Evolutionary conservation across 1,140 invertebrate species (phyloP).

Genomic region (Ptiloglossa arizonensis): DNA sequence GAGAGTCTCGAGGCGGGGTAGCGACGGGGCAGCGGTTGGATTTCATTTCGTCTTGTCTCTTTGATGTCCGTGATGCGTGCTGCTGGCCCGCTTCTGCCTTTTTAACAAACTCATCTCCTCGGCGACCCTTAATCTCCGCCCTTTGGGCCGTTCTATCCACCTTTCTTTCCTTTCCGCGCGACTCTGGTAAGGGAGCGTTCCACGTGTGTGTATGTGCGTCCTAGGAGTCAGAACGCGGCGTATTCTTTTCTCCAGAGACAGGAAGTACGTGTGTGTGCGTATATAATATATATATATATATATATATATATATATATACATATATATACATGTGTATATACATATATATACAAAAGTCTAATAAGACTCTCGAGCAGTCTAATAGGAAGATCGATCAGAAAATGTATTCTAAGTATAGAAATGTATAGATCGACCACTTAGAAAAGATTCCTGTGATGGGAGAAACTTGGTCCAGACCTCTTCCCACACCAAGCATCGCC

Average conservation of each 20-base stretch:
- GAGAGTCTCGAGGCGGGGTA: conserved; percentile 62
- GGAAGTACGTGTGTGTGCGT: background rate
- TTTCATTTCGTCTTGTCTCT: conserved; percentile 82
- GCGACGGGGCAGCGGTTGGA: conserved; percentile 75
- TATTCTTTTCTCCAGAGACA: conserved; percentile 1
- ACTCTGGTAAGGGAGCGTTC: conserved; percentile 33
- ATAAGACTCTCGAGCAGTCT: too few species aligned
- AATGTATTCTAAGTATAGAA: too few species aligned
- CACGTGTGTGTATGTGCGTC: conserved; percentile 7
- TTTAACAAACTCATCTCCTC: conserved; percentile 82
- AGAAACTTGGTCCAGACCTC: too few species aligned
- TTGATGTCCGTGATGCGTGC: conserved; percentile 82
- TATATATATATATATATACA: background rate
- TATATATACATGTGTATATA: background rate
- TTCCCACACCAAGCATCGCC: too few species aligned
- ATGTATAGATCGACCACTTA: too few species aligned
- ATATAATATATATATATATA: too few species aligned
- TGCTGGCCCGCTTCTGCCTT: conserved; percentile 81
- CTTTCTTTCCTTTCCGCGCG: conserved; percentile 60
- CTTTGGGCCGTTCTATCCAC: conserved; percentile 71
- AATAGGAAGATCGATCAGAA: too few species aligned
- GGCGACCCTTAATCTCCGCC: conserved; percentile 81
- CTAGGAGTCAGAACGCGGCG: background rate
- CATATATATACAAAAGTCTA: too few species aligned
- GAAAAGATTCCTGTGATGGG: too few species aligned